phyloP scores from a whole-genome alignment of 2,888 invertebrate species.

The Branchipolynoe longqiensis region DNA sequence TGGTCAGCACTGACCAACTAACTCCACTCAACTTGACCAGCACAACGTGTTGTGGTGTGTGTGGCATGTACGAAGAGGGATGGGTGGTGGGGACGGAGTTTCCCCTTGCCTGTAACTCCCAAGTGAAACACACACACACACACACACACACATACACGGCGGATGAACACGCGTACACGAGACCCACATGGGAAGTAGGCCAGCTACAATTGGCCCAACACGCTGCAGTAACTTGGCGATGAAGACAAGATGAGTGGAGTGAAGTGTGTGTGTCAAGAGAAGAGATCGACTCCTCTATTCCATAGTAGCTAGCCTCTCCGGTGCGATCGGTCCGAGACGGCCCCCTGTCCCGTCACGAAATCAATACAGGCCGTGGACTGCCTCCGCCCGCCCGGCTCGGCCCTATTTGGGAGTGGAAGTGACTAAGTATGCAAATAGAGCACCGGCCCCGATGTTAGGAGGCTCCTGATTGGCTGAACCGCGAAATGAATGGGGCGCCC shows the following conservation, averaged over 20 bases:
- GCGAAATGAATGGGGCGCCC: background rate
- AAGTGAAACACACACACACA: too few relatives aligned
- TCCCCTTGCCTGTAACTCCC: too few relatives aligned
- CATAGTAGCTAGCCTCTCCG: background rate
- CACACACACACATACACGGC: too few relatives aligned
- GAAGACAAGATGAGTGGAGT: background rate
- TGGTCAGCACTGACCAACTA: too few relatives aligned
- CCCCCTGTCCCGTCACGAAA: conserved; percentile 2
- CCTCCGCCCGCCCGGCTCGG: background rate
- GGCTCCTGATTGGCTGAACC: conserved; percentile 2
- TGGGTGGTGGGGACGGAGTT: too few relatives aligned
- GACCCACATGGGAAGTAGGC: conserved; percentile 7
- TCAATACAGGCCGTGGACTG: background rate
- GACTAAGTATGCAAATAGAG: conserved; percentile 51
- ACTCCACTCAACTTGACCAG: background rate
- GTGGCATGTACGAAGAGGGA: too few relatives aligned
- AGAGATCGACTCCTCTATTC: too few relatives aligned
- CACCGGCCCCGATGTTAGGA: background rate
- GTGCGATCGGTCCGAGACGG: background rate
- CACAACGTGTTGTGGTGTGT: background rate
- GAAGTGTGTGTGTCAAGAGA: too few relatives aligned
- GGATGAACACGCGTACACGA: too few relatives aligned
- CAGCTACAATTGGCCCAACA: background rate
- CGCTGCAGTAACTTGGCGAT: too few relatives aligned
- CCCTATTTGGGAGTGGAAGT: conserved; percentile 39